Base-by-base conservation (phyloP, 2,888 invertebrate species). In the Scaeva pyrastri region DNA sequence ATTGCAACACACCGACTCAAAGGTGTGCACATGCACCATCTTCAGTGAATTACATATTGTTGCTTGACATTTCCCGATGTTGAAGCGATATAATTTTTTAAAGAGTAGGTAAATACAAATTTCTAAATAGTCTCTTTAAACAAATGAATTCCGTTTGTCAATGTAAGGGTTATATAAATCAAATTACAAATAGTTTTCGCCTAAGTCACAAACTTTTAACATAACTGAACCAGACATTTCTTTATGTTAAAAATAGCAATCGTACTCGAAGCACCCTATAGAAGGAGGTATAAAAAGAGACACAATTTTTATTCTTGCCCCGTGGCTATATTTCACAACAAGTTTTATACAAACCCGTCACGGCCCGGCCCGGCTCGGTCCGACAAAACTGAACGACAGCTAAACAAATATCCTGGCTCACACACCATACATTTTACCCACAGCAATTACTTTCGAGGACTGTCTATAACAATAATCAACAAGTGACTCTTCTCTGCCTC, bases 401-500 rank as follows among this genome's bases (percentile, higher is more conserved):
- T 50, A 58, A 74, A 70, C 73, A 78, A 83, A 78, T 78, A 68
- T 74, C 62, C 55, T 48, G 41, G 50, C 68, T 78, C 55, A 62
- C 62, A 74, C 73, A 74, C 39, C 62, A 79, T 55, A 78, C 45
- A 78, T 73, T 43, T 31, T 21, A 41, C 48, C 26, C 50, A 11
- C 14, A 74, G 70, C 78, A 83, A 79, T 83, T 74, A 79, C 73
- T 78, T 70, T 83, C 60, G 60, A 73, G 60, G 68, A 78, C 62
- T 70, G 41, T 58, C 73, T 62, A 55, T 78, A 68, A 52, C 31
- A 66, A 66, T 68, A 73, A 83, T 79, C 83, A 83, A 78, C 83
- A 83, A 79, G 83, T 83, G 45, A 62, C 45, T 70, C 62, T 79
- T 62, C 52, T 68, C 68, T 31, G 48, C 21, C 52, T 45, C 45